phyloP scores from a whole-genome alignment of 2,797 vertebrate species.

The Tapirus indicus region DNA sequence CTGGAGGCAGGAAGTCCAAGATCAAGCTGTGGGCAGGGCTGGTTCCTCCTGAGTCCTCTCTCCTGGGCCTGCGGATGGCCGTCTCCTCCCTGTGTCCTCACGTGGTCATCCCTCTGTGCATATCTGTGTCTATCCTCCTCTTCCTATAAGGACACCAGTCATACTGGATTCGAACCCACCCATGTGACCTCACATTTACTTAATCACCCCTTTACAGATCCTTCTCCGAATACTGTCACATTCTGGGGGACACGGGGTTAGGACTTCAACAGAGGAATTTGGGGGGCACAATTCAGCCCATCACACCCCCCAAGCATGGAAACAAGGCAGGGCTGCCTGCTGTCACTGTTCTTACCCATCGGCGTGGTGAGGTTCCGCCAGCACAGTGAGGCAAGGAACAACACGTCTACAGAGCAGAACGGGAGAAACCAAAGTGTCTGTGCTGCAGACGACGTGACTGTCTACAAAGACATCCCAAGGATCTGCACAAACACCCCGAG shows the following conservation, averaged over 20 bases:
- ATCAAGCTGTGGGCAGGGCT: neutral
- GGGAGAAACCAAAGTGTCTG: neutral
- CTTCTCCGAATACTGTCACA: neutral
- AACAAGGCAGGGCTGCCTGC: neutral
- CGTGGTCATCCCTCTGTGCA: accelerated
- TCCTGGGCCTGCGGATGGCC: neutral
- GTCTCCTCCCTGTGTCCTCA: neutral
- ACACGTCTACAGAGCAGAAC: neutral
- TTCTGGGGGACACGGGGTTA: neutral
- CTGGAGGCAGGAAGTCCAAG: neutral
- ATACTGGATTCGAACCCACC: neutral
- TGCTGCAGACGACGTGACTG: neutral
- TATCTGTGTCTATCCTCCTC: neutral
- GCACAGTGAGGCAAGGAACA: neutral
- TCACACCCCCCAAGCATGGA: neutral
- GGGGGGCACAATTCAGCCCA: neutral
- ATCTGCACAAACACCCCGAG: neutral
- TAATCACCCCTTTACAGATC: neutral
- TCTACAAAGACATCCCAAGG: neutral
- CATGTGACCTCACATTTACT: neutral
- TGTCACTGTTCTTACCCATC: neutral
- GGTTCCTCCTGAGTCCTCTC: neutral
- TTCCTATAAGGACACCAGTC: neutral
- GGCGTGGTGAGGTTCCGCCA: neutral
- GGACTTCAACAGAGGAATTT: neutral